phyloP scores from a whole-genome alignment of 2,113 vertebrate genomes.

The Accipiter virgatus region DNA sequence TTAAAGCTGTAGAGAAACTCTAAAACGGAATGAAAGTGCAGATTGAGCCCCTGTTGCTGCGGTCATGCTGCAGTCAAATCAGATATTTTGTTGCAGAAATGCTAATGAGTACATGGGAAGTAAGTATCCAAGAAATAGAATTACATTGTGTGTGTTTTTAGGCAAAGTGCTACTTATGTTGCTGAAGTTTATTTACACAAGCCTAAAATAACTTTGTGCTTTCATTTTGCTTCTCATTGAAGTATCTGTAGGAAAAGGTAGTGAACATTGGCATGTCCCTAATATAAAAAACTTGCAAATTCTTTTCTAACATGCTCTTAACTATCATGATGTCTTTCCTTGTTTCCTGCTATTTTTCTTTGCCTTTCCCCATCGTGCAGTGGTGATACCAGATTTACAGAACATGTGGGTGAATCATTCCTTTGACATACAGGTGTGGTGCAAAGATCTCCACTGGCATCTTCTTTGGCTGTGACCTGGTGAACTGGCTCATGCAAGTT shows the following conservation, averaged over 20 bases:
- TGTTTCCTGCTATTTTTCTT: slow-evolving; percentile 67
- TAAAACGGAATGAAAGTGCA: not conserved
- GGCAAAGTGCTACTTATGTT: not conserved
- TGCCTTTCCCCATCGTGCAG: slow-evolving; percentile 74
- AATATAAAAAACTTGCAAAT: slow-evolving; percentile 19
- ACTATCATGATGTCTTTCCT: slow-evolving; percentile 73
- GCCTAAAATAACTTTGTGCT: not conserved
- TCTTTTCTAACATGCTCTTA: slow-evolving; percentile 66
- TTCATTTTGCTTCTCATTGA: not conserved
- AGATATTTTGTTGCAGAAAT: not conserved
- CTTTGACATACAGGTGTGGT: slow-evolving; percentile 86
- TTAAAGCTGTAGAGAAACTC: not conserved
- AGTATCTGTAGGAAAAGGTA: not conserved
- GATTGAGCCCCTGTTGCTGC: not conserved
- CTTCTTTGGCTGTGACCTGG: slow-evolving; percentile 92
- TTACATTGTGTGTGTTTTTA: not conserved
- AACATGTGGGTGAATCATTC: slow-evolving; percentile 81
- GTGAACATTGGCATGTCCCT: slow-evolving; percentile 27
- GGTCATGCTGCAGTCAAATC: not conserved
- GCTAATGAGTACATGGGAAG: not conserved
- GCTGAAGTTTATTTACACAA: slow-evolving; percentile 1
- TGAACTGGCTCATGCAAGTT: slow-evolving; percentile 90
- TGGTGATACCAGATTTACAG: slow-evolving; percentile 84
- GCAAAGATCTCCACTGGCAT: slow-evolving; percentile 77
- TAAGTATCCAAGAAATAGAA: not conserved